Base-by-base conservation (phyloP, 2,888 invertebrate genomes). In the Epirrhoe tristata region DNA sequence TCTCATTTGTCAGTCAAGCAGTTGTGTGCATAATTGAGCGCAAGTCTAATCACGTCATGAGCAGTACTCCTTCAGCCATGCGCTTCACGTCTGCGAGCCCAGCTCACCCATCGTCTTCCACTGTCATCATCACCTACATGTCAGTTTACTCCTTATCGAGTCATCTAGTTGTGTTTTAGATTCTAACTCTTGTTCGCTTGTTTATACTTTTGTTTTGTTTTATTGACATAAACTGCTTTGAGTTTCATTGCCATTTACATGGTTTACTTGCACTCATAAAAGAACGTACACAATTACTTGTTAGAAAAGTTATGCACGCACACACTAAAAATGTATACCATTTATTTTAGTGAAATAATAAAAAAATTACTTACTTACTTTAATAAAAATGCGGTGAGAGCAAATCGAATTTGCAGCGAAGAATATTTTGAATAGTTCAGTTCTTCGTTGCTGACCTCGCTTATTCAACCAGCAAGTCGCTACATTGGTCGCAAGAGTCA, bases 1-100 rank as follows among this genome's bases (percentile, higher is more conserved):
- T 88, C 85, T 82, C 76, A 32, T 14, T 52, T 32, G 68, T 60
- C 68, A 61, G 64, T 58, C 73, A 79, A 85, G 82, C 82, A 83
- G 84, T 84, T 84, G 86, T 89, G 88, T 87, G 89, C 85, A 85
- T 84, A 82, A 80, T 84, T 81, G 81, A 86, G 80, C 83, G 78
- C 84, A 80, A 84, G 77, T 82, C 77, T 81, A 79, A 81, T 86
- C 88, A 85, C 82, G 77, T 85, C 87, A 87, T 85, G 79, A 81
- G 83, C 83, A 81, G 84, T 83, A 79, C 80, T 81, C 77, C 79
- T 81, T 81, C 81, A 80, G 79, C 80, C 81, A 80, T 83, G 81
- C 82, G 85, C 85, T 87, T 86, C 77, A 77, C 77, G 77, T 80
- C 75, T 80, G 74, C 60, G 77, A 77, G 74, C 72, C 75, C 75